Evolutionary conservation across 1,140 invertebrate species (phyloP), one percentile per base, ranked within the genome.

Genomic region (Varroa destructor): DNA sequence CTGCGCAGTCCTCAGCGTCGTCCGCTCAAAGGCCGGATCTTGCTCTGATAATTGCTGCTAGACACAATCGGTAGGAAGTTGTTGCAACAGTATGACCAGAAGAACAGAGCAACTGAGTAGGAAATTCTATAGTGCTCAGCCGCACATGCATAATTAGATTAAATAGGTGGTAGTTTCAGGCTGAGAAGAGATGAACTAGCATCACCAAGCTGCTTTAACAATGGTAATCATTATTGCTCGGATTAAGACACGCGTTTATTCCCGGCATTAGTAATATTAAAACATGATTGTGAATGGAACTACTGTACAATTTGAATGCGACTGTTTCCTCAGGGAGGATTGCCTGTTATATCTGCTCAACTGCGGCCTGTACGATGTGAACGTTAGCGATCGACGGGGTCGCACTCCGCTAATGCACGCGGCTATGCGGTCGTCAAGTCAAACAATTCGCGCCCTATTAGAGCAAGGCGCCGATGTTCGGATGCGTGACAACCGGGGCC

Each of bases 341-440:
- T 67, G 61, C 46, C 61, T 67, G 40, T 40, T 40, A 46, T 67
- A 67, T 67, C 46, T 67, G 61, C 46, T 67, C 40, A 46, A 67
- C 36, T 67, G 61, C 8, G 61, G 61, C 46, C 61, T 67, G 12
- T 67, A 67, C 61, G 37, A 67, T 46, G 61, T 67, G 3, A 67
- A 67, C 61, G 40, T 67, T 14, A 67, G 40, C 37, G 61, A 67
- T 46, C 40, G 46, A 67, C 61, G 61, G 10, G 61, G 61, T 67
- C 61, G 61, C 61, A 67, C 61, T 46, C 40, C 61, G 4, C 46
- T 67, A 37, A 67, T 67, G 61, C 46, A 67, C 61, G 61, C 61
- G 12, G 61, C 61, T 12, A 67, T 67, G 61, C 61, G 61, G 1
- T 67, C 61, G 14, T 25, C 61, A 40, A 37, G 61, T 46, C 61